A percentile compares a stretch with the other conserved stretches of the same genome.
Evolutionary conservation across 92 coral and sea anemone genomes (phyloP).

Genomic region (Porites divaricata): DNA sequence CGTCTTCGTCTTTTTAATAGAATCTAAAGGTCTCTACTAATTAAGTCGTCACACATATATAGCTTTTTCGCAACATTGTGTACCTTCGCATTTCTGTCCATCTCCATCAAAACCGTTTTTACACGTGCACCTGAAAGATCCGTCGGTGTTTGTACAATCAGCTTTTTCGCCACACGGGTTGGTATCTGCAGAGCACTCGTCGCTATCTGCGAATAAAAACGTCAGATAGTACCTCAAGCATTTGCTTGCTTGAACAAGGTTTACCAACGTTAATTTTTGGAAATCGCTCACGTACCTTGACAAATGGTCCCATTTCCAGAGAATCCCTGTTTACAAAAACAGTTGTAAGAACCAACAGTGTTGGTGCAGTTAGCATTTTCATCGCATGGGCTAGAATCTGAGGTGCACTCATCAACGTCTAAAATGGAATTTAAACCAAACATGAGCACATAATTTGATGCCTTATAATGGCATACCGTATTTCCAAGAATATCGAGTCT

Average conservation of each 20-base stretch:
- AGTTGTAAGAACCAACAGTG: slow-evolving; percentile 36
- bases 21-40: no score
- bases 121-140: slow-evolving; percentile 68
- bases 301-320: neutral
- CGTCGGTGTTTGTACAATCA: slow-evolving; percentile 57
- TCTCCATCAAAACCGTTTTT: slow-evolving; percentile 63
- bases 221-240: neutral
- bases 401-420: slow-evolving; percentile 36
- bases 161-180: slow-evolving; percentile 60
- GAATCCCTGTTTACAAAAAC: slow-evolving; percentile 51
- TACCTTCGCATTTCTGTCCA: slow-evolving; percentile 70
- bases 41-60: no score
- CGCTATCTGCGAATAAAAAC: slow-evolving; percentile 35
- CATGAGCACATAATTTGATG: neutral
- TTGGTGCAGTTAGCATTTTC: slow-evolving; percentile 22
- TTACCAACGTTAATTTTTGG: neutral
- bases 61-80: no score
- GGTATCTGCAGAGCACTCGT: slow-evolving; percentile 45
- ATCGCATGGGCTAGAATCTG: neutral
- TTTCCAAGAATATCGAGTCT: no score
- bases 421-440: neutral
- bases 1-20: no score
- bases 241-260: neutral
- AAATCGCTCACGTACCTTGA: neutral
- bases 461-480: no score